Evolutionary conservation across 1,140 invertebrate genomes (phyloP).

Genomic region (Ips nitidus): DNA sequence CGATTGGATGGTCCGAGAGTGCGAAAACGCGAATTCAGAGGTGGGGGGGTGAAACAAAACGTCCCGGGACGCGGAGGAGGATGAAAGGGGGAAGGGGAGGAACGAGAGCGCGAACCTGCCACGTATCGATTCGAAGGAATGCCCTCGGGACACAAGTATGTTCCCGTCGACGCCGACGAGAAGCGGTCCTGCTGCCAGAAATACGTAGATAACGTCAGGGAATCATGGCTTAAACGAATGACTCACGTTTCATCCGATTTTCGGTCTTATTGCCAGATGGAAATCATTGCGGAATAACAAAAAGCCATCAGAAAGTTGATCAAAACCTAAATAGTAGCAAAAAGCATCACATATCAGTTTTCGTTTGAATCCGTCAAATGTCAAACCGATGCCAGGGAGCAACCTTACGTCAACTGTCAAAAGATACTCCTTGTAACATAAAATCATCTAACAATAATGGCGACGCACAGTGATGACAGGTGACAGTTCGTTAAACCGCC

Average conservation of each 20-base stretch:
- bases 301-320: too few species aligned
- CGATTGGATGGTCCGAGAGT: constrained; percentile 20
- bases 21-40: constrained; percentile 11
- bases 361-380: too few species aligned
- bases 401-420: too few species aligned
- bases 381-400: too few species aligned
- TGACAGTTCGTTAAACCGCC: too few species aligned
- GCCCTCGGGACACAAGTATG: constrained; percentile 30
- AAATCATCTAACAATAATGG: too few species aligned
- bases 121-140: constrained; percentile 36
- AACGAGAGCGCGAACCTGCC: constrained; percentile 23
- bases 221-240: constrained; percentile 29
- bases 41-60: constrained; percentile 23
- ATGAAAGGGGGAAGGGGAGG: constrained; percentile 7
- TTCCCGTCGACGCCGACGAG: constrained; percentile 21
- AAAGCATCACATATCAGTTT: too few species aligned
- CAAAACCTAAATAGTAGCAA: too few species aligned
- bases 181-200: constrained; percentile 20
- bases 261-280: too few species aligned
- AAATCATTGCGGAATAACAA: too few species aligned
- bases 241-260: constrained; percentile 14
- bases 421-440: too few species aligned
- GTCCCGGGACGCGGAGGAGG: neutral
- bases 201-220: constrained; percentile 26
- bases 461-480: too few species aligned